These are phyloP conservation scores for Rattus rattus DNA, from an alignment of 2,113 vertebrate genomes.

Conservation along the genomic window DNA sequence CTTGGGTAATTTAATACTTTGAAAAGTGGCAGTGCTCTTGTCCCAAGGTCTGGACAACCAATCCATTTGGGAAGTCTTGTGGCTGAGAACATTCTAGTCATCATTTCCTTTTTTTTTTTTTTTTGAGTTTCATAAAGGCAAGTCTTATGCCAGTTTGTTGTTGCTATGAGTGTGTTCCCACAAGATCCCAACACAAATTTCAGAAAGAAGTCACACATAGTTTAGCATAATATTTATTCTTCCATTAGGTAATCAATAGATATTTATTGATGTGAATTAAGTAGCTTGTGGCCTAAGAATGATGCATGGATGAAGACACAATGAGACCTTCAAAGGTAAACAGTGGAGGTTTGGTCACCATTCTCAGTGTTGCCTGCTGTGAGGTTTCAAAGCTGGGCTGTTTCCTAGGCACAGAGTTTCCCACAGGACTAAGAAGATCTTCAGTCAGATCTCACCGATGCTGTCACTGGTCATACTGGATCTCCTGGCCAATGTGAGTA, in stretches of 20 bases:
- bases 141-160: background rate
- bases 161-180: background rate
- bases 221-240: slow-evolving; percentile 4
- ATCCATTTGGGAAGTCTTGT: slow-evolving; percentile 49
- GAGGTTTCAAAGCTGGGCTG: background rate
- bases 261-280: slow-evolving; percentile 34
- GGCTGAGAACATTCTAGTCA: slow-evolving; percentile 25
- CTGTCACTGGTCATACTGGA: background rate
- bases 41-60: slow-evolving; percentile 64
- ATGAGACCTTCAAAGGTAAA: background rate
- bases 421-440: background rate
- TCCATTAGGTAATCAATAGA: background rate
- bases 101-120: background rate
- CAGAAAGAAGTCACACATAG: background rate
- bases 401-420: background rate
- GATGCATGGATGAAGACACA: background rate
- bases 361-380: background rate
- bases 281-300: background rate
- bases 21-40: slow-evolving; percentile 55
- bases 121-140: background rate
- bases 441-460: background rate
- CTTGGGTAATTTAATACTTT: slow-evolving; percentile 73
- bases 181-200: slow-evolving; percentile 36
- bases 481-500: background rate
- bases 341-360: background rate